Evolutionary conservation across 2,113 vertebrate genomes (phyloP), one percentile per base, ranked within the genome.

Genomic region (Odocoileus virginianus): DNA sequence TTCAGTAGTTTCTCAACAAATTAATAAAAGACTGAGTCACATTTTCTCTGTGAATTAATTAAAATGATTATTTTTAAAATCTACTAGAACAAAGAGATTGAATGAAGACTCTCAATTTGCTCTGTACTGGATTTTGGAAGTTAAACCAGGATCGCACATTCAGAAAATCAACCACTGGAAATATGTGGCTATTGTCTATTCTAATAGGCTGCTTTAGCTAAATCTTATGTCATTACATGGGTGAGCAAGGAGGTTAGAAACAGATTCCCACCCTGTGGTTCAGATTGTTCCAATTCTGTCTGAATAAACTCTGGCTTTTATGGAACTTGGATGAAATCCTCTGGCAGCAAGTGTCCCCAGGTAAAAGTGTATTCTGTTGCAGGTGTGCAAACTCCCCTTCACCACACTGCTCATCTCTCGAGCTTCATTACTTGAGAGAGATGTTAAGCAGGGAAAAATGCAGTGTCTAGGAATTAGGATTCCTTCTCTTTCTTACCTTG

Each of bases 81-180:
- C 67, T 93, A 84, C 85, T 2, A 45, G 57, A 97, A 98, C 2
- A 47, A 98, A 78, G 71, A 95, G n/a, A 45, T 85, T 96, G 84
- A 98, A 94, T 98, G 95, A 71, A 97, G 92, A 89, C 52, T 45
- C 43, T 45, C 6, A 95, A 96, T 98, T 98, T 98, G 61, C 93
- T 97, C 95, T 97, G 76, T 58, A 91, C 94, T 98, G 96, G 91
- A 93, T 98, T 99, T 98, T 98, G 93, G 93, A 98, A 98, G 47
- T 2, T 47, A 47, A 47, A 47, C 47, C 47, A 47, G 47, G 10
- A 2, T 47, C 2, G 10, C 47, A 47, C 11, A 11, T 47, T 47
- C 11, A 11, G 47, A 47, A 47, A 47, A 47, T 47, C 47, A 47
- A 47, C 47, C 47, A 47, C 47, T 12, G 47, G 47, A 47, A 47